A percentile compares a stretch with the other conserved stretches of the same genome.
Evolutionary conservation across 2,113 vertebrate genomes (phyloP).

Genomic region (Peromyscus californicus): DNA sequence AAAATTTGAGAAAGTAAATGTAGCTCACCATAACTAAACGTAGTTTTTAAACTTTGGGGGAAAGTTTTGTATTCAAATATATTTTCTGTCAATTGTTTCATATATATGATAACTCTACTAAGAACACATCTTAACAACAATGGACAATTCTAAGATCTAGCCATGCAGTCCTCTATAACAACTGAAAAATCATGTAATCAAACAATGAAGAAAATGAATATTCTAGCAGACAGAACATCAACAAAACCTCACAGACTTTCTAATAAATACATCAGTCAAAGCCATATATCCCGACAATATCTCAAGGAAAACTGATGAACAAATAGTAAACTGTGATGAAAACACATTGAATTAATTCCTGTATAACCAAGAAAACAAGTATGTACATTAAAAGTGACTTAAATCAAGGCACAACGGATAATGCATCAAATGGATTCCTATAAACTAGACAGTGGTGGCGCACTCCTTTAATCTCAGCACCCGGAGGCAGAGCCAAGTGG

Average conservation of each 20-base stretch:
- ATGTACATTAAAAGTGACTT: neutral
- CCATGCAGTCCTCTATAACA: neutral
- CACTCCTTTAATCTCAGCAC: neutral
- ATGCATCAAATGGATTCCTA: neutral
- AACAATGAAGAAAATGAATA: constrained; percentile 38
- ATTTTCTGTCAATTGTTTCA: neutral
- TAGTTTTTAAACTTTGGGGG: neutral
- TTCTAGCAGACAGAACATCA: neutral
- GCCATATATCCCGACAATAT: neutral
- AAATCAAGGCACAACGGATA: neutral
- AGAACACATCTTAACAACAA: neutral
- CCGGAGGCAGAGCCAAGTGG: neutral
- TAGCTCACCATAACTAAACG: constrained; percentile 37
- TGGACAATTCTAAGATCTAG: constrained; percentile 13
- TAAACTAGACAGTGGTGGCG: neutral
- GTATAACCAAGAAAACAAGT: neutral
- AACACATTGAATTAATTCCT: neutral
- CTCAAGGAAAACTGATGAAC: neutral
- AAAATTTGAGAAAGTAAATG: neutral
- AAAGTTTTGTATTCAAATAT: neutral
- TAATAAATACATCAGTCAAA: constrained; percentile 48
- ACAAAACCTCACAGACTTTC: neutral
- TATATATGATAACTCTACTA: neutral
- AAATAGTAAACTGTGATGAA: neutral
- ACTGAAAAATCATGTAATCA: neutral